Base-by-base conservation (phyloP, 2,888 invertebrate species). In the Erpobdella octoculata region DNA sequence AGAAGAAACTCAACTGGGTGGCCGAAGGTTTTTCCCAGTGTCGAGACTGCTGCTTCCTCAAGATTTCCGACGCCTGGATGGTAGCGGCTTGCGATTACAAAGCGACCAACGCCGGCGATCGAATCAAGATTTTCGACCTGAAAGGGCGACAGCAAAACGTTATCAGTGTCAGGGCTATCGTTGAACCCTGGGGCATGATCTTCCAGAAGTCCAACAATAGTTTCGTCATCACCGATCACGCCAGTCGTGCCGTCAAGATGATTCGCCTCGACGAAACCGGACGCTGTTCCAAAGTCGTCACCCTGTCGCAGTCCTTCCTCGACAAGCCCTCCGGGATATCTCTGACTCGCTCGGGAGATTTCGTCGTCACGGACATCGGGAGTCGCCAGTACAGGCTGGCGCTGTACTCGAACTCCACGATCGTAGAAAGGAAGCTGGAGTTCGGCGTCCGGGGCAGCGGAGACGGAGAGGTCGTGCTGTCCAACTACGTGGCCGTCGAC, bases 401-500 rank as follows among this genome's bases (percentile, higher is more conserved):
- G 38, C 35, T 75, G 58, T 71, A 70, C 48, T 35, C 48, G 28
- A 64, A 15, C 1, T 41, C 69, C 2, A 38, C 70, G 6, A 18
- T 25, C 21, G 25, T 73, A 18, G 48, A 58, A n/a, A 65, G 58
- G 36, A 59, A 53, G 12, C 53, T 62, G 12, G 71, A 74, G 21
- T 75, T 75, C 48, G 73, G 66, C 9, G 28, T 15, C 33, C 46
- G 25, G 15, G 75, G 75, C 9, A 36, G 33, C 21, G 71, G 66
- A 8, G 71, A 69, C 31, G 72, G 72, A 18, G 62, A 75, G 41
- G 65, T 75, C 0, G 28, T 66, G 4, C 9, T 12, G 5, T 62
- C 73, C 12, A 68, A 68, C 46, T 75, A 73, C 70, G 62, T 74
- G 28, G 66, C 71, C 8, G 74, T 73, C 18, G 74, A 75, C 35